Base-by-base conservation (phyloP, 2,113 vertebrate species). In the Accipiter cooperii region DNA sequence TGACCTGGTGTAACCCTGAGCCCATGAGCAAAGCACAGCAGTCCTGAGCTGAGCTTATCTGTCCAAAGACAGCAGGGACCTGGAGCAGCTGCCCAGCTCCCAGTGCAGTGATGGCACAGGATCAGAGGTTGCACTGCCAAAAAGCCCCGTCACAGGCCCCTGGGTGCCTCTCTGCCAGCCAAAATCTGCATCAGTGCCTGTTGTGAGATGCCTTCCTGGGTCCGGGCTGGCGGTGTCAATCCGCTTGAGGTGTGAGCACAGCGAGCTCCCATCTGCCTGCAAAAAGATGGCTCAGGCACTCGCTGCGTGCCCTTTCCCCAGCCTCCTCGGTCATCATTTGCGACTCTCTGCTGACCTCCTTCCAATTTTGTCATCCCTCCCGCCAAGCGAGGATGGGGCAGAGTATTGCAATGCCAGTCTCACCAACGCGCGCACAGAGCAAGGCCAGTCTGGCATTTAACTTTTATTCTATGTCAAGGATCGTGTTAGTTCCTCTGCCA, bases 401-500 rank as follows among this genome's bases (percentile, higher is more conserved):
- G 66, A 33, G 11, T 38, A 28, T 9, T 24, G 25, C 17, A 3
- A 33, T 14, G 12, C 14, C 26, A 34, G 4, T 19, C 46, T 34
- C 17, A 25, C 9, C 17, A 52, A 10, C 0, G 1, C 28, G 28
- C 0, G 0, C 19, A 10, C 28, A 55, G 31, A 36, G 40, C 19
- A 57, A 34, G 36, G 6, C 38, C 26, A n/a, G 6, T 14, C 38
- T 68, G 34, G 5, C 8, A 7, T 78, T 81, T 29, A 68, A 29
- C 25, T 52, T 42, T 18, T 22, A 26, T 29, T 76, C 4, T 9
- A 25, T 13, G 1, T 17, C 25, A 63, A 46, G 5, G 5, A 21
- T 16, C 2, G 0, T 25, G 24, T 20, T 38, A 57, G 4, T 24
- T 64, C 14, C n/a, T 68, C 34, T 46, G 13, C 16, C 2, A 2